phyloP scores from a whole-genome alignment of 2,113 vertebrate genomes.

The Pleuronectes platessa region DNA sequence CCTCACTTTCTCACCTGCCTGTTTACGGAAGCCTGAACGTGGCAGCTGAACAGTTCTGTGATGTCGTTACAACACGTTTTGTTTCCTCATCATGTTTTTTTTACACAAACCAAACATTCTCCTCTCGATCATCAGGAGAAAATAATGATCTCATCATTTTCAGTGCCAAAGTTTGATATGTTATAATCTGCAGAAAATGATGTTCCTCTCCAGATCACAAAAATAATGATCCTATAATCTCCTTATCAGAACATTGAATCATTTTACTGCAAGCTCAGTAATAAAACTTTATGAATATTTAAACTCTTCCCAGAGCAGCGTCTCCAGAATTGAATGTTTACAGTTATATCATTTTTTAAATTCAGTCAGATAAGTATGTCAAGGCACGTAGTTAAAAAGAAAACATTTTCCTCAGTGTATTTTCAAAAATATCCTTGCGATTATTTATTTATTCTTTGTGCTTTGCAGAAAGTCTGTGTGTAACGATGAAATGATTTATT shows the following conservation, averaged over 20 bases:
- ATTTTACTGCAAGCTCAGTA: too few relatives aligned
- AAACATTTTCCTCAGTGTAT: too few relatives aligned
- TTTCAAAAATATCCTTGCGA: too few relatives aligned
- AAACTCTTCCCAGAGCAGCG: not conserved
- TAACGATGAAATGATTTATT: not conserved
- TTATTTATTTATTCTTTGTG: not conserved
- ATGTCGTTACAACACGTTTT: not conserved
- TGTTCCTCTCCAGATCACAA: too few relatives aligned
- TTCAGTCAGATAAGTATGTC: too few relatives aligned
- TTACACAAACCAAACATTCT: not conserved
- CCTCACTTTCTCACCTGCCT: conserved; percentile 4
- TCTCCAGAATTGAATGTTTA: too few relatives aligned
- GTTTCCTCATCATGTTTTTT: conserved; percentile 10
- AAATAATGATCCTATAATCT: too few relatives aligned
- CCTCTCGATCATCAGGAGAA: not conserved
- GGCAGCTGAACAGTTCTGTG: not conserved
- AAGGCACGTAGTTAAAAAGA: too few relatives aligned
- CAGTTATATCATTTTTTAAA: too few relatives aligned
- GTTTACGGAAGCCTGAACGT: too few relatives aligned
- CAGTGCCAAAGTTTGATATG: not conserved
- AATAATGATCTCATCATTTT: not conserved
- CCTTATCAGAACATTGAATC: too few relatives aligned
- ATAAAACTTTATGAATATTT: not conserved
- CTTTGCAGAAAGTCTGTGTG: not conserved
- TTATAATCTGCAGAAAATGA: conserved; percentile 1